A percentile compares a stretch with the other conserved stretches of the same genome.
Evolutionary conservation across 1,140 invertebrate species (phyloP).

Genomic region (Papilio xuthus): DNA sequence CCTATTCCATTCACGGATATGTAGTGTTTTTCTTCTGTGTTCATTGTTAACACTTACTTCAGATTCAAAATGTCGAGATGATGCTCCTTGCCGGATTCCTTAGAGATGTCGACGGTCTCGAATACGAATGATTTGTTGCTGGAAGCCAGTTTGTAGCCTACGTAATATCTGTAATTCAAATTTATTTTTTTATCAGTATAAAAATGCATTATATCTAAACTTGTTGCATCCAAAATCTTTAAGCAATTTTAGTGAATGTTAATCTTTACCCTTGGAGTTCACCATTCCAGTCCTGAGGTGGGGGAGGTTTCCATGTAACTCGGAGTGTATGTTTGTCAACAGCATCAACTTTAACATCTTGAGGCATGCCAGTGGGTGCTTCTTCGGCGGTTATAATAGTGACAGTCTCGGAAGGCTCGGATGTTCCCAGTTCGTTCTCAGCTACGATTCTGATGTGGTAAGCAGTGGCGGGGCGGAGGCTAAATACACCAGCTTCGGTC

Average conservation of each 20-base stretch:
- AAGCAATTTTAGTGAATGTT: background rate
- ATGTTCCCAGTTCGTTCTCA: constrained; percentile 96
- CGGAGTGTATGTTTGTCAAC: constrained; percentile 95
- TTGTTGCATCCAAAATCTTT: background rate
- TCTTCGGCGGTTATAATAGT: constrained; percentile 97
- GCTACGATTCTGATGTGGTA: constrained; percentile 96
- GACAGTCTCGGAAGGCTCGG: constrained; percentile 94
- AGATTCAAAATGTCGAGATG: constrained; percentile 91
- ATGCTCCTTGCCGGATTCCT: constrained; percentile 95
- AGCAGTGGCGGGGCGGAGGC: constrained; percentile 93
- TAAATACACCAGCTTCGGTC: constrained; percentile 93
- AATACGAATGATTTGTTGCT: constrained; percentile 95
- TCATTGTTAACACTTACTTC: constrained; percentile 80
- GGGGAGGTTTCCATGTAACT: constrained; percentile 96
- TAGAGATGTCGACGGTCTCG: constrained; percentile 95
- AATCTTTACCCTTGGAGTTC: constrained; percentile 89
- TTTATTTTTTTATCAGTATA: background rate
- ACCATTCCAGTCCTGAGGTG: constrained; percentile 95
- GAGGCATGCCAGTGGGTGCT: constrained; percentile 92
- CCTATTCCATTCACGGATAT: background rate
- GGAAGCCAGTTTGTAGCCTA: constrained; percentile 93
- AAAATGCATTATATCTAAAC: background rate
- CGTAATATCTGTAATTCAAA: constrained; percentile 85
- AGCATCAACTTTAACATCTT: constrained; percentile 92
- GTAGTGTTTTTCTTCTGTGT: background rate